A percentile compares a stretch with the other conserved stretches of the same genome.
Conservation (phyloP, 2,113 vertebrate species). For the Zosterops japonicus region DNA sequence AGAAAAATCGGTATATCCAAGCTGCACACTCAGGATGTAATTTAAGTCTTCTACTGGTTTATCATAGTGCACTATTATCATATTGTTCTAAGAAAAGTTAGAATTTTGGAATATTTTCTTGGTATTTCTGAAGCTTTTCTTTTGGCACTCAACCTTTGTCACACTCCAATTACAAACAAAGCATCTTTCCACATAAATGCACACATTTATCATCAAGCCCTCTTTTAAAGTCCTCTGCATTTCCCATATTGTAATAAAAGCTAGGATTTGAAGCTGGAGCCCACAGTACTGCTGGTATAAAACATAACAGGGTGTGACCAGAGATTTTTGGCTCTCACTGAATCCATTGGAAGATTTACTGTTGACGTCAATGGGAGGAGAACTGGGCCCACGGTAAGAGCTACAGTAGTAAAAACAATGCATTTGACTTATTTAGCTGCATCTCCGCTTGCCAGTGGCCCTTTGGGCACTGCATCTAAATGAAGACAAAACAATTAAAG, state of each 20-base stretch:
- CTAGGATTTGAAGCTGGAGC: neutral
- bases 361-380: slow-evolving; percentile 50
- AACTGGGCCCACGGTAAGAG: neutral
- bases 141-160: neutral
- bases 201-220: neutral
- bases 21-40: neutral
- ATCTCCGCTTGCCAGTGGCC: neutral
- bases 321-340: slow-evolving; percentile 38
- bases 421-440: slow-evolving; percentile 1
- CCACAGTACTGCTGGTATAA: neutral
- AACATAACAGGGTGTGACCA: slow-evolving; percentile 9
- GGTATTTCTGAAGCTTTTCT: neutral
- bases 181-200: neutral
- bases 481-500: slow-evolving; percentile 14
- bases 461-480: slow-evolving; percentile 35
- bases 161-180: neutral
- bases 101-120: neutral
- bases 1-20: neutral
- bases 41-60: neutral
- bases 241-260: neutral
- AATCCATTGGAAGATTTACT: slow-evolving; percentile 52
- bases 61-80: neutral
- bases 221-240: neutral
- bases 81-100: neutral
- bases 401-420: slow-evolving; percentile 34